phyloP scores from a whole-genome alignment of 1,140 invertebrate species.

The Antheraea pernyi region DNA sequence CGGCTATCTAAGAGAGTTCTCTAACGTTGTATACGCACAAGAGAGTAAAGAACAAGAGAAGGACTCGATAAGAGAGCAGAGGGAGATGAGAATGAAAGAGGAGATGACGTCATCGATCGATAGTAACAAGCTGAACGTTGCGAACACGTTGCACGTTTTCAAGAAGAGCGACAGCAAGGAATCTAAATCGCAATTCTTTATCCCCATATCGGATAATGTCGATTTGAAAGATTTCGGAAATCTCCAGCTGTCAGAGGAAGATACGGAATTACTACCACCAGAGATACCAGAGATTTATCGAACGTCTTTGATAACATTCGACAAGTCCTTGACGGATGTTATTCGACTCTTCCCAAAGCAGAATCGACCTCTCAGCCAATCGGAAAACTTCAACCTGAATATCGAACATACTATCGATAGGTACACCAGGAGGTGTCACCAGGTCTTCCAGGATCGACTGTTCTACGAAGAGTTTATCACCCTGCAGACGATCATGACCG shows the following conservation, averaged over 20 bases:
- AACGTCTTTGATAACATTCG: constrained; percentile 46
- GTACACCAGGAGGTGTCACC: constrained; percentile 72
- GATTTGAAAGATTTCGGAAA: constrained; percentile 59
- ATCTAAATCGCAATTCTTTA: constrained; percentile 74
- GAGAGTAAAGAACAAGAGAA: constrained; percentile 60
- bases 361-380: constrained; percentile 72
- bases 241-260: constrained; percentile 60
- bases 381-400: constrained; percentile 66
- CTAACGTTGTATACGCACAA: constrained; percentile 48
- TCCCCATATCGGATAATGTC: constrained; percentile 65
- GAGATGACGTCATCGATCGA: constrained; percentile 63
- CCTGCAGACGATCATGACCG: constrained; percentile 61
- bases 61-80: constrained; percentile 48
- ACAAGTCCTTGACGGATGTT: constrained; percentile 64
- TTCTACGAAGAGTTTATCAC: constrained; percentile 71
- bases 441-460: constrained; percentile 74
- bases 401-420: constrained; percentile 72
- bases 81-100: constrained; percentile 48
- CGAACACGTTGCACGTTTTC: constrained; percentile 64
- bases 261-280: constrained; percentile 57
- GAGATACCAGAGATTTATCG: constrained; percentile 64
- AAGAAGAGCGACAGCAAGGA: constrained; percentile 68
- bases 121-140: constrained; percentile 69
- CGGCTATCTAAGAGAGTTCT: constrained; percentile 55
- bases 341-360: constrained; percentile 71